These are phyloP conservation scores for Euwallacea similis DNA, from an alignment of 1,140 invertebrate genomes.

Conservation along the genomic window DNA sequence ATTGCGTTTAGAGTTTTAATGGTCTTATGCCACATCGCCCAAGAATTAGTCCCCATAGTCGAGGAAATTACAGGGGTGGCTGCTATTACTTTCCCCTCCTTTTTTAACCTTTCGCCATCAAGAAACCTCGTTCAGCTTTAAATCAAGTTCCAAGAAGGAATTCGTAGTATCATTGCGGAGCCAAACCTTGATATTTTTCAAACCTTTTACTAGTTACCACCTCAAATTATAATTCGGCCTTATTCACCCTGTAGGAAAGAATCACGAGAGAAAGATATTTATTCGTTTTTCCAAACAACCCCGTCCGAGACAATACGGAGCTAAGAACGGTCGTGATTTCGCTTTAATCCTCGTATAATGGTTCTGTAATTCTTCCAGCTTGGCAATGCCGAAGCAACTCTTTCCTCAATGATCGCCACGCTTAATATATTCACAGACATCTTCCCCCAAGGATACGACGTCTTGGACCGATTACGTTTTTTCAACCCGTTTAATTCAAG, in stretches of 20 bases:
- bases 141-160: background rate
- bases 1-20: constrained; percentile 53
- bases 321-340: constrained; percentile 51
- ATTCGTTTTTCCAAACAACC: constrained; percentile 55
- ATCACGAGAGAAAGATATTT: constrained; percentile 48
- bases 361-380: constrained; percentile 50
- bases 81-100: background rate
- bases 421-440: constrained; percentile 38
- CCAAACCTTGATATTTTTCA: background rate
- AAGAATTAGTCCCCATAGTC: constrained; percentile 49
- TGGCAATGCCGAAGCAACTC: constrained; percentile 39
- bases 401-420: constrained; percentile 37
- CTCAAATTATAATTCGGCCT: background rate
- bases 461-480: constrained; percentile 30
- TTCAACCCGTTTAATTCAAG: constrained; percentile 20
- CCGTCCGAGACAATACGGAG: constrained; percentile 53
- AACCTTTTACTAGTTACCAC: too few relatives aligned
- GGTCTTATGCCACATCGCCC: constrained; percentile 50
- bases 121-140: background rate
- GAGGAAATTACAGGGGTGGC: constrained; percentile 35
- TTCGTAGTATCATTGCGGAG: background rate
- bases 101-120: background rate
- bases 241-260: constrained; percentile 28
- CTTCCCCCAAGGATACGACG: constrained; percentile 27
- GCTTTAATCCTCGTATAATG: constrained; percentile 55